Evolutionary conservation across 2,797 vertebrate species (phyloP).

Genomic region (Apodemus agrarius): DNA sequence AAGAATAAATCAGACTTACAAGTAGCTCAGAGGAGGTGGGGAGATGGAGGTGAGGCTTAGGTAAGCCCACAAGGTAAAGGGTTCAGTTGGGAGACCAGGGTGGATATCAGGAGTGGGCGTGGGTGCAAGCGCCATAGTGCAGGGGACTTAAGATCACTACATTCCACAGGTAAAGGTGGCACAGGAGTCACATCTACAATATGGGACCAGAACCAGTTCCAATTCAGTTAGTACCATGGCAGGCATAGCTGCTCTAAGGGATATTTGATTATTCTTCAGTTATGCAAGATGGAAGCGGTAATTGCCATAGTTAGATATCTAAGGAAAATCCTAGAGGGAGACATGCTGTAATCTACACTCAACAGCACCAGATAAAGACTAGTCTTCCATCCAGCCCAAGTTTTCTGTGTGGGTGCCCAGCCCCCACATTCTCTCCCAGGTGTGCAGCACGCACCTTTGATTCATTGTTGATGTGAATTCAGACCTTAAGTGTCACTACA

Average conservation of each 20-base stretch:
- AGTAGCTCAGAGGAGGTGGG: too few species aligned
- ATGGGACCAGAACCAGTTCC: neutral
- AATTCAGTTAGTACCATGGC: fast-evolving
- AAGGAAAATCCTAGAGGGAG: neutral
- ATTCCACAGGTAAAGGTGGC: neutral
- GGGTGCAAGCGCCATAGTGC: neutral
- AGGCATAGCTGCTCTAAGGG: fast-evolving
- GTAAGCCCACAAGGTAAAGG: neutral
- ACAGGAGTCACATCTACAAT: neutral
- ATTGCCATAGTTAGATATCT: neutral
- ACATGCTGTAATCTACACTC: neutral
- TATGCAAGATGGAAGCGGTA: neutral
- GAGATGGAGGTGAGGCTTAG: neutral
- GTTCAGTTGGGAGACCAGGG: neutral
- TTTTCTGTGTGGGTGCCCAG: neutral
- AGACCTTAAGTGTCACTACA: neutral
- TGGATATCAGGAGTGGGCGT: neutral
- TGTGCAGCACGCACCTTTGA: fast-evolving
- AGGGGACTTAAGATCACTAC: too few species aligned
- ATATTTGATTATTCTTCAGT: neutral
- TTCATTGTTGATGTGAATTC: fast-evolving
- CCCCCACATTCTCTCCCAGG: neutral
- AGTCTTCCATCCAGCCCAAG: fast-evolving
- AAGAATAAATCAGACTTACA: neutral
- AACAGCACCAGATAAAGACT: neutral